Evolutionary conservation across 2,888 invertebrate species (phyloP).

Genomic region (Anagyrus pseudococci): DNA sequence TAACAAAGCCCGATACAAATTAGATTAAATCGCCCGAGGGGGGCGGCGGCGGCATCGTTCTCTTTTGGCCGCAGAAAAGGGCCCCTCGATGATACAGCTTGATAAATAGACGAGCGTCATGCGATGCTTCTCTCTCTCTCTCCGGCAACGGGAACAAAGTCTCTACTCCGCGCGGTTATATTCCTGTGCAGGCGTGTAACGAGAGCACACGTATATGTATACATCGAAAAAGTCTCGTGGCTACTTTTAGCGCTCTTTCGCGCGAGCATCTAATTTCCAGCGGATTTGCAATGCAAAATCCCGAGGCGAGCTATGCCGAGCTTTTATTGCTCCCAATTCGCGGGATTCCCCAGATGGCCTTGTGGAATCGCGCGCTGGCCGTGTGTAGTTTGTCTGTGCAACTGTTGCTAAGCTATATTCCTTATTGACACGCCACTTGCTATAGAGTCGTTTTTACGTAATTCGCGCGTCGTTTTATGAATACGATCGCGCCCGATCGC

Average conservation of each 20-base stretch:
- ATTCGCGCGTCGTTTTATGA: no score
- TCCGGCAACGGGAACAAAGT: no score
- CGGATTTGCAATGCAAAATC: conserved; percentile 31
- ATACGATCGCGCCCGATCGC: no score
- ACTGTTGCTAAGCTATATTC: no score
- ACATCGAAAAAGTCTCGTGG: not conserved
- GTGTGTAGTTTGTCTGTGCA: not conserved
- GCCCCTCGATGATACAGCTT: conserved; percentile 51
- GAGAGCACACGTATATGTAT: not conserved
- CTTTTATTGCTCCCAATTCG: conserved; percentile 37
- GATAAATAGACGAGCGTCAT: conserved; percentile 61
- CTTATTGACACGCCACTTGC: no score
- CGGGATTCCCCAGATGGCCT: conserved; percentile 18
- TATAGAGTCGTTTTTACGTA: no score
- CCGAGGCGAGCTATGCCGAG: not conserved
- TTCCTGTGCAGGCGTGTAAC: not conserved
- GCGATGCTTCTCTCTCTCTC: conserved; percentile 49
- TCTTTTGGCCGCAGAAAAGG: conserved; percentile 46
- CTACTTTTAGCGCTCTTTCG: not conserved
- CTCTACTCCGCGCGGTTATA: conserved; percentile 1
- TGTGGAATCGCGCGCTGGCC: not conserved
- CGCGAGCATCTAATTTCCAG: not conserved
- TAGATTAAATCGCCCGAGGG: conserved; percentile 62
- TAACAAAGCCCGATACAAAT: conserved; percentile 61
- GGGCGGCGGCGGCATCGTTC: conserved; percentile 25